phyloP scores from a whole-genome alignment of 2,888 invertebrate genomes.

The Neoascia interrupta region DNA sequence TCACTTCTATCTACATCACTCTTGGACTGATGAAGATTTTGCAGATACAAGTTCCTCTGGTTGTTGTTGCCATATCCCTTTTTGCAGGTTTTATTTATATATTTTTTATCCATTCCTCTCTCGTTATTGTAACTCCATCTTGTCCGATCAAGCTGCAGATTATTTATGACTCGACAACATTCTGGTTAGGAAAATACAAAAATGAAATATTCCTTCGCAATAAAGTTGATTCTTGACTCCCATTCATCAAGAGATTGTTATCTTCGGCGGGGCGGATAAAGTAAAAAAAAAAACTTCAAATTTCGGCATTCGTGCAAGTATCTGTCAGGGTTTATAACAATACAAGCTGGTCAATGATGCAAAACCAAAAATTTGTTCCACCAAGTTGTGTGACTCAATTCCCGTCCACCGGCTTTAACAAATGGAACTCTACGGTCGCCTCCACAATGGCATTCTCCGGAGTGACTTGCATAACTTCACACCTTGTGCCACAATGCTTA shows the following conservation, averaged over 20 bases:
- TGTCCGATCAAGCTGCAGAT: conserved; percentile 55
- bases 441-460: not conserved
- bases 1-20: conserved; percentile 60
- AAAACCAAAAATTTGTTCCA: conserved; percentile 13
- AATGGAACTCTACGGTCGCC: not conserved
- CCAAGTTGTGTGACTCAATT: conserved; percentile 54
- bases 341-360: conserved; percentile 29
- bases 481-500: conserved; percentile 62
- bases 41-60: conserved; percentile 45
- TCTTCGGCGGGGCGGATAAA: conserved; percentile 14
- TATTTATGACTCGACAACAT: conserved; percentile 59
- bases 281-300: conserved; percentile 13
- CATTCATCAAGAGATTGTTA: conserved; percentile 66
- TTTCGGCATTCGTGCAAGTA: conserved; percentile 34
- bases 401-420: conserved; percentile 1
- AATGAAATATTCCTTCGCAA: conserved; percentile 53
- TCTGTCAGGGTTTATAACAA: too few species aligned
- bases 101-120: not conserved
- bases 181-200: conserved; percentile 59
- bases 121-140: conserved; percentile 48
- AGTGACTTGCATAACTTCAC: conserved; percentile 63
- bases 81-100: not conserved
- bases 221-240: conserved; percentile 47
- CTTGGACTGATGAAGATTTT: conserved; percentile 50
- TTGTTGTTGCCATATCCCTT: conserved; percentile 2